These are phyloP conservation scores for Lissonota sp. DNA, from an alignment of 2,888 invertebrate genomes.

Conservation along the genomic window DNA sequence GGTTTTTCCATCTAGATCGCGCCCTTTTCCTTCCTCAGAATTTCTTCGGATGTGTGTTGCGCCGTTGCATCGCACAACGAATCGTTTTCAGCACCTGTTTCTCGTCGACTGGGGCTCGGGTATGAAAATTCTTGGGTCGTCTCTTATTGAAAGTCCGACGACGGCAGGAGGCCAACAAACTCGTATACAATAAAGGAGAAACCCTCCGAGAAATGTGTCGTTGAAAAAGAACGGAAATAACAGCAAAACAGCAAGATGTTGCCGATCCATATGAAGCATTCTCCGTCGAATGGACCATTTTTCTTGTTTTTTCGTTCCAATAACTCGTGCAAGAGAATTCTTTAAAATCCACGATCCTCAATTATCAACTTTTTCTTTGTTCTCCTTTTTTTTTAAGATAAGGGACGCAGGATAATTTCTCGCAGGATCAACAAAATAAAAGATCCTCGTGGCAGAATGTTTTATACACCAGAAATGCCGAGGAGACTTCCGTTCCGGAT, in stretches of 20 bases:
- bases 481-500: slow-evolving; percentile 30
- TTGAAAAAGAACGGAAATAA: no score
- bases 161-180: background rate
- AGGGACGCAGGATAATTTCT: no score
- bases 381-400: background rate
- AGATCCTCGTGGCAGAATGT: no score
- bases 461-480: background rate
- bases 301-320: no score
- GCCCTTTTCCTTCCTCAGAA: no score
- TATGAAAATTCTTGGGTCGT: background rate
- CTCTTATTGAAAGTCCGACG: background rate
- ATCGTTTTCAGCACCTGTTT: slow-evolving; percentile 43
- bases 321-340: no score
- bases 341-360: no score
- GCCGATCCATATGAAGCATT: no score
- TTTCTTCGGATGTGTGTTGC: background rate
- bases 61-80: slow-evolving; percentile 10
- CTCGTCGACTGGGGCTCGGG: background rate
- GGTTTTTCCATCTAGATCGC: no score
- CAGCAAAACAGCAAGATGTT: no score
- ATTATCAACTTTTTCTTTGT: background rate
- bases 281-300: no score
- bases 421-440: no score
- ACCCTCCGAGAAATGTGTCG: background rate
- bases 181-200: background rate